These are phyloP conservation scores for Pinna nobilis DNA, from an alignment of 1,140 invertebrate species.

Conservation along the genomic window DNA sequence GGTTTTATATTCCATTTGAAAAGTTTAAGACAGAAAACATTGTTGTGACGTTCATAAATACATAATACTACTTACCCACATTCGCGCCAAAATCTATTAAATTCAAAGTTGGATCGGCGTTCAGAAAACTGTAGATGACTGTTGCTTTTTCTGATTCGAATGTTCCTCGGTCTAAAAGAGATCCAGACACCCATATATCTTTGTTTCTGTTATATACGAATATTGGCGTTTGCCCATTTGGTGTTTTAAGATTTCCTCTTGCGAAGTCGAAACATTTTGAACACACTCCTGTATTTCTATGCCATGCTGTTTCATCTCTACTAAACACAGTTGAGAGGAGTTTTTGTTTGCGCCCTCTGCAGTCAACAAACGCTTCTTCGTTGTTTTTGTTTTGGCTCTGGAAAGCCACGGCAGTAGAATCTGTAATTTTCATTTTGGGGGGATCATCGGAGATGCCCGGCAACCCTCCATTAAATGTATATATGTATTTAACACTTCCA, in stretches of 20 bases:
- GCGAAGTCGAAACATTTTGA: slow-evolving; percentile 1
- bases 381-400: too few species aligned
- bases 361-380: too few species aligned
- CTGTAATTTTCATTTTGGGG: too few species aligned
- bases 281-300: slow-evolving; percentile 5
- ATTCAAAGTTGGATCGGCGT: slow-evolving; percentile 10
- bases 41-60: too few species aligned
- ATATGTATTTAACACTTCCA: too few species aligned
- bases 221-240: slow-evolving; percentile 25
- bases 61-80: slow-evolving; percentile 25
- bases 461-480: too few species aligned
- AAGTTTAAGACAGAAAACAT: too few species aligned
- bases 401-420: too few species aligned
- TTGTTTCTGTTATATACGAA: slow-evolving; percentile 13
- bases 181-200: slow-evolving; percentile 25
- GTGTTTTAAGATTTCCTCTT: slow-evolving; percentile 18
- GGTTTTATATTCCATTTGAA: too few species aligned
- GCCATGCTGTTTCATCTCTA: slow-evolving; percentile 2
- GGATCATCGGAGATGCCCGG: too few species aligned
- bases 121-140: slow-evolving; percentile 6
- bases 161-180: neutral
- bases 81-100: slow-evolving; percentile 34
- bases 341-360: neutral
- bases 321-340: neutral
- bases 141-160: slow-evolving; percentile 31